phyloP scores from a whole-genome alignment of 2,888 invertebrate genomes.

The Philereme transversata region DNA sequence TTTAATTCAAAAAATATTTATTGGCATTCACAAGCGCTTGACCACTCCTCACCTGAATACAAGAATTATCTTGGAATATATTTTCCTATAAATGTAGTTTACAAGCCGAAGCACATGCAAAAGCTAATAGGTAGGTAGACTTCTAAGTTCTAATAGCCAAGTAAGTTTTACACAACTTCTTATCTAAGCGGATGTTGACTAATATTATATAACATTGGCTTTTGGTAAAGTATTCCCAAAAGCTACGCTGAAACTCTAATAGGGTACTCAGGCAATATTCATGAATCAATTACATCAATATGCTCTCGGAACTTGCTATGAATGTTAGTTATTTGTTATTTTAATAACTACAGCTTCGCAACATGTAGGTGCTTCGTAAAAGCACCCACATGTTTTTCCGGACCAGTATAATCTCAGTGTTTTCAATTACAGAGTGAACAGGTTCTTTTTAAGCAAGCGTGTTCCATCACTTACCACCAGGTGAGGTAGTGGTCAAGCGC shows the following conservation, averaged over 20 bases:
- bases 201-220: neutral
- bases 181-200: neutral
- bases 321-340: neutral
- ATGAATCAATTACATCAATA: conserved; percentile 1
- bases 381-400: too few relatives aligned
- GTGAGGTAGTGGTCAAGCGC: too few relatives aligned
- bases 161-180: neutral
- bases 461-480: too few relatives aligned
- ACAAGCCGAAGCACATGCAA: neutral
- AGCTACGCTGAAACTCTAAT: neutral
- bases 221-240: neutral
- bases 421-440: too few relatives aligned
- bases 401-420: too few relatives aligned
- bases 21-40: too few relatives aligned
- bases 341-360: neutral
- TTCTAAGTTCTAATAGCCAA: neutral
- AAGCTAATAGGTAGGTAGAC: neutral
- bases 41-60: too few relatives aligned
- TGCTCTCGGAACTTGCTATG: too few relatives aligned
- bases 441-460: too few relatives aligned
- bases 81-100: neutral
- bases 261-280: neutral
- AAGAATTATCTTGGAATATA: too few relatives aligned
- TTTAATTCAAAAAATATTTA: too few relatives aligned
- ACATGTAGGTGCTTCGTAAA: too few relatives aligned